Conservation (phyloP, 2,888 invertebrate species). For the Microdon myrmicae region DNA sequence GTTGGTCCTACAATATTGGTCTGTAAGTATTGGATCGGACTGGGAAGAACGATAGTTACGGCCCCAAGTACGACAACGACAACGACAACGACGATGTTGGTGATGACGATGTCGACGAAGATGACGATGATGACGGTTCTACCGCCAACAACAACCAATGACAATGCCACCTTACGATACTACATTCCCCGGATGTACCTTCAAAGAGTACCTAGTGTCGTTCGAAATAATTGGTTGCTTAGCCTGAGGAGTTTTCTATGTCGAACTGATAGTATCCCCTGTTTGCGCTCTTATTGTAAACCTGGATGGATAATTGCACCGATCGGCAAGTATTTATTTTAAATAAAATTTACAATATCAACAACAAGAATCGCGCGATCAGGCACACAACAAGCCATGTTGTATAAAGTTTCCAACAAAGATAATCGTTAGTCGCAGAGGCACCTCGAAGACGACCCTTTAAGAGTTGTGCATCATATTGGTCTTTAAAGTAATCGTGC, state of each 20-base stretch:
- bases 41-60: conserved; percentile 19
- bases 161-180: no score
- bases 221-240: conserved; percentile 48
- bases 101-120: conserved; percentile 21
- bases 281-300: conserved; percentile 21
- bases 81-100: conserved; percentile 17
- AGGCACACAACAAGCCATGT: conserved; percentile 44
- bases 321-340: conserved; percentile 51
- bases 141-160: no score
- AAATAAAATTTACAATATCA: conserved; percentile 52
- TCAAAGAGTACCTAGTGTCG: conserved; percentile 28
- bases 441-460: conserved; percentile 17
- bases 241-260: conserved; percentile 29
- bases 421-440: conserved; percentile 39
- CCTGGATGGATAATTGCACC: conserved; percentile 48
- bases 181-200: no score
- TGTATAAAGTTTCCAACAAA: conserved; percentile 44
- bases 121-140: no score
- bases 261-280: background rate
- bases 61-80: conserved; percentile 10
- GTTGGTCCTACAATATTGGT: conserved; percentile 48
- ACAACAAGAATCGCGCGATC: conserved; percentile 45
- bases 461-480: conserved; percentile 4
- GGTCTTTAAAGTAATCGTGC: no score
- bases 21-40: conserved; percentile 34